phyloP scores from a whole-genome alignment of 2,888 invertebrate species.

The Perizoma affinitatum region DNA sequence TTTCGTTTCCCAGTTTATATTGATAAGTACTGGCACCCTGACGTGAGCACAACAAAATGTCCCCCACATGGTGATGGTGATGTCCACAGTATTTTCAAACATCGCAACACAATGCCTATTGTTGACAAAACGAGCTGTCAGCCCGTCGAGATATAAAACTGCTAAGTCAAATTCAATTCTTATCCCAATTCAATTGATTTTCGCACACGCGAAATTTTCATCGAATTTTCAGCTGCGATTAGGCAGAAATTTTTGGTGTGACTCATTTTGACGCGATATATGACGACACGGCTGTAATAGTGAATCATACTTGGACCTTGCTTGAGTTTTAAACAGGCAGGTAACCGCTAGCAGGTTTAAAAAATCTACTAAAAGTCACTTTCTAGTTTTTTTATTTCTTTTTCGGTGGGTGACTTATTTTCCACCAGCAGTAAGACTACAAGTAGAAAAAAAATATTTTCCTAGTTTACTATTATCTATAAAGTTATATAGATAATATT shows the following conservation, averaged over 20 bases:
- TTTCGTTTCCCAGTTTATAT: no score
- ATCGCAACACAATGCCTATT: conserved; percentile 71
- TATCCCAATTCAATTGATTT: conserved; percentile 60
- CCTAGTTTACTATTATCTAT: no score
- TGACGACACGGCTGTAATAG: not conserved
- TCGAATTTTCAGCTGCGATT: conserved; percentile 15
- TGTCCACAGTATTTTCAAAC: conserved; percentile 68
- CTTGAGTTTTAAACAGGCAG: not conserved
- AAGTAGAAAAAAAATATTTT: no score
- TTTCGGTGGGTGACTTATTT: no score
- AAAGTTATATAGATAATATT: no score
- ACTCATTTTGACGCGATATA: conserved; percentile 3
- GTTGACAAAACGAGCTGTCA: conserved; percentile 68
- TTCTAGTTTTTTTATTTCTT: no score
- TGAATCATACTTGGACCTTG: conserved; percentile 1
- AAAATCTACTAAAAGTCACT: no score
- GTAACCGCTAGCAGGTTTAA: not conserved
- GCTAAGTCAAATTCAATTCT: conserved; percentile 57
- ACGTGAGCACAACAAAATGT: conserved; percentile 8
- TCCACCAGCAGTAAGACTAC: no score
- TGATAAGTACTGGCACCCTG: conserved; percentile 2
- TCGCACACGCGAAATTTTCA: conserved; percentile 39
- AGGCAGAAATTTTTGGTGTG: conserved; percentile 4
- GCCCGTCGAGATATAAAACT: conserved; percentile 63
- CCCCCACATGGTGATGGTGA: conserved; percentile 38